A percentile compares a stretch with the other conserved stretches of the same genome.
Conservation (phyloP, 2,113 vertebrate genomes). For the Bathybates hornii region DNA sequence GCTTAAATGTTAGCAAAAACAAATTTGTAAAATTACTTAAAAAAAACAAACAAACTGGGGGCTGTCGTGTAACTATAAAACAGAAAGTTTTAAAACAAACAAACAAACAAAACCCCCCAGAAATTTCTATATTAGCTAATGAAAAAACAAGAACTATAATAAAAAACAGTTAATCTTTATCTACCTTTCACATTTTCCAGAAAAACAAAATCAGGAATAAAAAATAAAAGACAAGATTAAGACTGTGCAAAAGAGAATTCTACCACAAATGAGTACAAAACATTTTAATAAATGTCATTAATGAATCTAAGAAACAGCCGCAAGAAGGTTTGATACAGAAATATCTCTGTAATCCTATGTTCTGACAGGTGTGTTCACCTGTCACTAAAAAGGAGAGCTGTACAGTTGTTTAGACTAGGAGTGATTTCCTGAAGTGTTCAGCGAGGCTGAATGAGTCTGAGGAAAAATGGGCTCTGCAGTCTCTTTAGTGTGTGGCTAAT, state of each 20-base stretch:
- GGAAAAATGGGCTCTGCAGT: neutral
- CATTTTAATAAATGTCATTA: neutral
- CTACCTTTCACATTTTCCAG: neutral
- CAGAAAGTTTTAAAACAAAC: neutral
- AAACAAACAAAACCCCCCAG: fast-evolving
- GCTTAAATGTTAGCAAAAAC: neutral
- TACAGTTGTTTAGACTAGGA: neutral
- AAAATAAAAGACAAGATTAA: neutral
- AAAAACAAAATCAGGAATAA: neutral
- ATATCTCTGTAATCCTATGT: neutral
- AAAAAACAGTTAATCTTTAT: neutral
- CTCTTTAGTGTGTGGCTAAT: neutral
- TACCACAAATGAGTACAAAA: neutral
- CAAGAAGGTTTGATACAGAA: neutral
- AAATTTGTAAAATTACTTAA: neutral
- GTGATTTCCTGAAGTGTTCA: neutral
- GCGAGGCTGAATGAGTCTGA: neutral
- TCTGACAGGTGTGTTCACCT: neutral
- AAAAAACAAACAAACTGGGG: neutral
- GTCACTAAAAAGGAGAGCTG: neutral
- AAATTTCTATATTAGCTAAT: neutral
- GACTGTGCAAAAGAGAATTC: neutral
- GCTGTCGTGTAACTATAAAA: neutral
- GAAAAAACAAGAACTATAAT: neutral
- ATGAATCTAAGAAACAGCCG: neutral